Base-by-base conservation (phyloP, 2,113 vertebrate genomes). In the Entomyzon cyanotis region DNA sequence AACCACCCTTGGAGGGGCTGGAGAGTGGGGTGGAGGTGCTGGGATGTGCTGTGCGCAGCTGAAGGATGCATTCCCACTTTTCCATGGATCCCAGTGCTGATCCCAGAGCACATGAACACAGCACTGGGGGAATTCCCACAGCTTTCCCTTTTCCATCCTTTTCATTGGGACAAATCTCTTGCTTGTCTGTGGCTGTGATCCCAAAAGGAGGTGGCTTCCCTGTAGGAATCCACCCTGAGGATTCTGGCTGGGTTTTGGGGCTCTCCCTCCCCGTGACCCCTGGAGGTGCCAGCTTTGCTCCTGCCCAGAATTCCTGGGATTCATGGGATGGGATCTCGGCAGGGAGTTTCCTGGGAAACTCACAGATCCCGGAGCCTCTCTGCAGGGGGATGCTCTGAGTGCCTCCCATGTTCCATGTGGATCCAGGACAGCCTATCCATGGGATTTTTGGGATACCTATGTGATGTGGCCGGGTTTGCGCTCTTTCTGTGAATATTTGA, bases 1-100 rank as follows among this genome's bases (percentile, higher is more conserved):
- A n/a, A 7, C 0, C 33, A 1, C 8, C 15, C 0, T 1, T 11
- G 27, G 10, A 2, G 22, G 23, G 65, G 28, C 2, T 2, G 2
- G 39, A 14, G 28, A 1, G 58, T 41, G n/a, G 12, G 7, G 37
- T 0, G 11, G 78, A 15, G 49, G 2, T 39, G 31, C 4, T 37
- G 91, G 78, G 78, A 4, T 1, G 1, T 0, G 2, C 20, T 24
- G n/a, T 9, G 0, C 4, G 27, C 33, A 19, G 50, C 76, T 10
- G 27, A 2, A 14, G 31, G 53, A 10, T 4, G 33, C 11, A 0
- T 9, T 14, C 37, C 68, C 0, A 0, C 4, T 24, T 41, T 31
- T 27, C 47, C n/a, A 1, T 5, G 79, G 63, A 25, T 31, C 19
- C 41, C 0, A 0, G 30, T 4, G 23, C 11, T 7, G 12, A 16